phyloP scores from a whole-genome alignment of 2,797 vertebrate genomes.

The Tarsius wallacei region DNA sequence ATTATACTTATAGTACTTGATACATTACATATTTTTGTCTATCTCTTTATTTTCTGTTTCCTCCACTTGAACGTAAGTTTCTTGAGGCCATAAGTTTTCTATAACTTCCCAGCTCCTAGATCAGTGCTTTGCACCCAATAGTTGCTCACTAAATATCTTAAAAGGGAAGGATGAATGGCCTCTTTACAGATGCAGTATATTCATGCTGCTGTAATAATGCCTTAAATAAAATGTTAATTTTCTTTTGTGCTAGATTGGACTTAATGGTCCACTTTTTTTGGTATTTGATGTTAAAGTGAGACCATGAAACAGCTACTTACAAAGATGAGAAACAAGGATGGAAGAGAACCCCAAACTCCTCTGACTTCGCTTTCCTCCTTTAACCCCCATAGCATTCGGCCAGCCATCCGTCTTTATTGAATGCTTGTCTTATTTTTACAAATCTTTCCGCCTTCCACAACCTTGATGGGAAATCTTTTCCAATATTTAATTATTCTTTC shows the following conservation, averaged over 20 bases:
- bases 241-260: neutral
- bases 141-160: neutral
- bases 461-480: neutral
- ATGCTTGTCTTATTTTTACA: conserved; percentile 48
- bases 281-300: conserved; percentile 29
- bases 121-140: neutral
- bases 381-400: neutral
- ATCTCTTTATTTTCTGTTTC: neutral
- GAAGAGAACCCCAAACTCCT: neutral
- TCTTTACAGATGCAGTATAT: neutral
- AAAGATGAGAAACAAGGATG: neutral
- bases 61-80: neutral
- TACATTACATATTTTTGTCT: neutral
- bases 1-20: neutral
- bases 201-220: neutral
- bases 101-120: neutral
- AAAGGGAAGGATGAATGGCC: neutral
- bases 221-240: neutral
- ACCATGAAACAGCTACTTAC: neutral
- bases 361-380: neutral
- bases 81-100: neutral
- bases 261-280: conserved; percentile 32
- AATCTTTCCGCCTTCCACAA: neutral
- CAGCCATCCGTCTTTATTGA: conserved; percentile 17
- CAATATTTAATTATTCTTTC: conserved; percentile 68